Evolutionary conservation across 2,113 vertebrate species (phyloP).

Genomic region (Gasterosteus aculeatus): DNA sequence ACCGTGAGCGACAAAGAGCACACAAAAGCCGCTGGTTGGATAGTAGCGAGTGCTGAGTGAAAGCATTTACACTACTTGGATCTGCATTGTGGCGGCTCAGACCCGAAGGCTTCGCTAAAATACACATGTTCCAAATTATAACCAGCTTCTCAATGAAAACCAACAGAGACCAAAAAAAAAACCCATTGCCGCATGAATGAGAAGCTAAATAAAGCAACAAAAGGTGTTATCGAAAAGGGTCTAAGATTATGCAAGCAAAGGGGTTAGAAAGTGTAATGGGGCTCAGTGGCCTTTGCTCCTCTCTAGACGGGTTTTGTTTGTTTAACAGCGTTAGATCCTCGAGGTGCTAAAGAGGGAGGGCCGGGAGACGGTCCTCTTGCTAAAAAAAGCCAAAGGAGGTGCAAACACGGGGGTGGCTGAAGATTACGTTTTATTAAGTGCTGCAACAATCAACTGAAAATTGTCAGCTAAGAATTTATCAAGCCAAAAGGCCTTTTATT

Average conservation of each 20-base stretch:
- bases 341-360: constrained; percentile 56
- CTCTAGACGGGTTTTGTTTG: constrained; percentile 69
- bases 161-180: constrained; percentile 39
- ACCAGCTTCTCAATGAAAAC: constrained; percentile 31
- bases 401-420: background rate
- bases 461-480: background rate
- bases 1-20: constrained; percentile 44
- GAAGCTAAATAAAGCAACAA: constrained; percentile 69
- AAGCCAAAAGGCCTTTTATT: background rate
- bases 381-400: constrained; percentile 25
- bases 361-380: constrained; percentile 32
- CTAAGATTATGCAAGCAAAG: constrained; percentile 62
- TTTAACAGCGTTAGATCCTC: constrained; percentile 69
- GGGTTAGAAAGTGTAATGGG: constrained; percentile 60
- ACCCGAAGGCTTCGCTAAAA: constrained; percentile 26
- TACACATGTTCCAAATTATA: constrained; percentile 31
- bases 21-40: constrained; percentile 52
- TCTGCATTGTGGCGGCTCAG: constrained; percentile 10
- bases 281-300: constrained; percentile 72
- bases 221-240: constrained; percentile 55
- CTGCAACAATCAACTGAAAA: background rate
- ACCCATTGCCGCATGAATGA: constrained; percentile 37
- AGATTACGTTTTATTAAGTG: background rate
- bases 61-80: constrained; percentile 44
- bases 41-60: constrained; percentile 57